Evolutionary conservation across 2,113 vertebrate genomes (phyloP), one percentile per base, ranked within the genome.

Genomic region (Pitta sordida): DNA sequence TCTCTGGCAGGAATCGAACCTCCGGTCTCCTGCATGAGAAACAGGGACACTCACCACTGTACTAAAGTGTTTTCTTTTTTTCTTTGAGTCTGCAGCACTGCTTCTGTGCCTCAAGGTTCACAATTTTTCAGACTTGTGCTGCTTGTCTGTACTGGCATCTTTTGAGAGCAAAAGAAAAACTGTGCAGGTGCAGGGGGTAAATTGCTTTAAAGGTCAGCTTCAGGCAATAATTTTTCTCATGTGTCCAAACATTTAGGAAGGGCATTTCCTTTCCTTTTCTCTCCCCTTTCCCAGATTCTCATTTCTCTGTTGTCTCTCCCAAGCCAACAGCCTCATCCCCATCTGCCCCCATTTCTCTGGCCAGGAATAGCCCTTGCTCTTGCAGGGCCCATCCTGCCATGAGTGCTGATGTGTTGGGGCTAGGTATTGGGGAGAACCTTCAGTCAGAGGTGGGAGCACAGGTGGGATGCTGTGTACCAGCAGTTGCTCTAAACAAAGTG

Each of bases 171-270:
- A 15, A 87, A 59, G 36, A 68, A 63, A 68, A 79, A 19, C 63
- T 23, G n/a, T 4, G 20, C 29, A 21, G 19, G 59, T 59, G 24
- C 56, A 34, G 53, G 14, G 27, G 37, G 11, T 6, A 71, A 89
- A 59, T 34, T 39, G 10, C 55, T 83, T 74, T 76, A 27, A 77
- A 63, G 41, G 46, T 51, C 16, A 46, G 16, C 30, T 79, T 69
- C 26, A 30, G 62, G 22, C 1, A 0, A 64, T 5, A 0, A 0
- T 10, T 18, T 15, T 49, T 53, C 34, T 48, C 13, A 2, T 4
- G 30, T 10, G 32, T 83, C 41, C 37, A 75, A 53, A 49, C 2
- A 0, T 37, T 52, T 24, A 53, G 30, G 63, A 76, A 76, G 19
- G 49, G 68, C 13, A 7, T 53, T 80, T 85, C 19, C 22, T 85